Conservation (phyloP, 2,797 vertebrate species). For the Cichlasoma orientale region DNA sequence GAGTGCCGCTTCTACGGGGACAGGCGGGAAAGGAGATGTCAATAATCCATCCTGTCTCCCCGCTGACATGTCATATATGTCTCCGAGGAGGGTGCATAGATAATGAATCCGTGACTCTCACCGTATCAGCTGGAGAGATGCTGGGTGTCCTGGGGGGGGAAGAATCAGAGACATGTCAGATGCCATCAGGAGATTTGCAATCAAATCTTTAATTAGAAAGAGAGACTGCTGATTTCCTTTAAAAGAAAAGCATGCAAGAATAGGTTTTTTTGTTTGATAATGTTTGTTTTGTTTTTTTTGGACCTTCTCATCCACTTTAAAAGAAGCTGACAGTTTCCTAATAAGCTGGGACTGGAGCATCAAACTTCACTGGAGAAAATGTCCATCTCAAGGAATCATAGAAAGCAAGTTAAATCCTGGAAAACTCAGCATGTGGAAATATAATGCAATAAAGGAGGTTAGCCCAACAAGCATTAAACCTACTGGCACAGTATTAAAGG, state of each 20-base stretch:
- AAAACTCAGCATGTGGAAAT: neutral
- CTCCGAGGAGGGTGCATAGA: slow-evolving; percentile 60
- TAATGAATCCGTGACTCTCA: slow-evolving; percentile 64
- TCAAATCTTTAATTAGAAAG: slow-evolving; percentile 58
- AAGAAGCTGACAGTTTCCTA: neutral
- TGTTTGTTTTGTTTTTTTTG: too few species aligned
- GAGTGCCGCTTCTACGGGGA: slow-evolving; percentile 57
- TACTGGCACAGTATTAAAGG: neutral
- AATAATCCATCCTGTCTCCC: slow-evolving; percentile 71
- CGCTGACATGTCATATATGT: slow-evolving; percentile 71
- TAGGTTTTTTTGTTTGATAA: neutral
- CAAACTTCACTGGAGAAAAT: neutral
- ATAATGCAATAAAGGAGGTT: neutral
- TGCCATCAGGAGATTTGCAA: slow-evolving; percentile 47
- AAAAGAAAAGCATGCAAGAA: neutral
- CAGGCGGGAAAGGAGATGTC: slow-evolving; percentile 68
- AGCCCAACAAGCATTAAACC: neutral
- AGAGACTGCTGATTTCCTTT: slow-evolving; percentile 23
- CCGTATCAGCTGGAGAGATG: slow-evolving; percentile 57
- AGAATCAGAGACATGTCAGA: slow-evolving; percentile 49
- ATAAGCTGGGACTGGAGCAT: slow-evolving; percentile 6
- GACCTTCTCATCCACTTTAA: neutral
- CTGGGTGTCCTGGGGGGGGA: slow-evolving; percentile 55
- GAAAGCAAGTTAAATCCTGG: neutral
- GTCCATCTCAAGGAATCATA: neutral